Conservation (phyloP, 2,888 invertebrate species). For the Seladonia tumulorum region DNA sequence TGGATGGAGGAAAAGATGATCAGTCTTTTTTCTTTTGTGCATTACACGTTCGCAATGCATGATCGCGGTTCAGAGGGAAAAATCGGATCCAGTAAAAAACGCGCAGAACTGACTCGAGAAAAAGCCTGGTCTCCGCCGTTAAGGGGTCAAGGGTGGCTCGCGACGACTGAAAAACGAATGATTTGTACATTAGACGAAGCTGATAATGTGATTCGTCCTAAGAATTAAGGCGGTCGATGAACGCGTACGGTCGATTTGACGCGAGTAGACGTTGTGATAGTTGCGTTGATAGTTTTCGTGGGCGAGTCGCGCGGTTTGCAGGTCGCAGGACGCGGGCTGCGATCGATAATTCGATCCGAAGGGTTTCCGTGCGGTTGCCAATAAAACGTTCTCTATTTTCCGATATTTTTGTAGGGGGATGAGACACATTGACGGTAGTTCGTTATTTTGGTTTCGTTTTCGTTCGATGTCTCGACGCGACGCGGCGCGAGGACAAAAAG, state of each 20-base stretch:
- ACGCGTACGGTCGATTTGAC: slow-evolving; percentile 20
- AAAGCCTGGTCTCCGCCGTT: not conserved
- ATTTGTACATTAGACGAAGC: slow-evolving; percentile 31
- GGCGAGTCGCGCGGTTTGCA: not conserved
- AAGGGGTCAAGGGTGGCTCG: not conserved
- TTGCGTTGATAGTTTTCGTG: not conserved
- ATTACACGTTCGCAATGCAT: not conserved
- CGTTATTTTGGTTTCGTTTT: slow-evolving; percentile 17
- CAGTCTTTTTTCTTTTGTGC: not conserved
- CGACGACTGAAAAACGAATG: slow-evolving; percentile 1
- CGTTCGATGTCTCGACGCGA: slow-evolving; percentile 1
- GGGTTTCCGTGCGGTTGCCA: slow-evolving; percentile 10
- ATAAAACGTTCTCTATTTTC: slow-evolving; percentile 26
- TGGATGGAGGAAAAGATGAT: not conserved
- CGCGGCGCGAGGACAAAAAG: not conserved
- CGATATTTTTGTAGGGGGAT: slow-evolving; percentile 27
- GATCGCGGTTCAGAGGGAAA: not conserved
- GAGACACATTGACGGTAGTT: slow-evolving; percentile 6
- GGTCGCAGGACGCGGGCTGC: not conserved
- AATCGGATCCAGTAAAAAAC: not conserved
- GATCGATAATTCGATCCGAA: slow-evolving; percentile 16
- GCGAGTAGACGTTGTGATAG: slow-evolving; percentile 3
- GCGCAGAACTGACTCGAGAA: not conserved
- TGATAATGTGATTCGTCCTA: slow-evolving; percentile 30
- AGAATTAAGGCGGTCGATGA: slow-evolving; percentile 29